Evolutionary conservation across 2,113 vertebrate genomes (phyloP), one percentile per base, ranked within the genome.

Genomic region (Grantiella picta): DNA sequence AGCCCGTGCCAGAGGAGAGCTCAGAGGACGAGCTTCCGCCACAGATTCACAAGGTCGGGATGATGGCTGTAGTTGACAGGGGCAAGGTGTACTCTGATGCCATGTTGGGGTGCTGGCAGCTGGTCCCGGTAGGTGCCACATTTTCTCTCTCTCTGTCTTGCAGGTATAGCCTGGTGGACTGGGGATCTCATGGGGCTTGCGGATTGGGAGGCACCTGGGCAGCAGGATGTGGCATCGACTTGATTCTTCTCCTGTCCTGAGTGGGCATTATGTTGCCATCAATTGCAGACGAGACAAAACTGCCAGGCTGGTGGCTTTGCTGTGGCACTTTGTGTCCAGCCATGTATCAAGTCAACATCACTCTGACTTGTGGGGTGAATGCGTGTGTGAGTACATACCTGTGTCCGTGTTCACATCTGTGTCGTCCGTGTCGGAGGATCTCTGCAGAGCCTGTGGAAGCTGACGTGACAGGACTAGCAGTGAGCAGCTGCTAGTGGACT

Each of bases 1-100:
- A 98, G 79, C 97, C 99, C 0, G 98, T 99, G 64, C 99, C 99
- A 7, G 99, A 99, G 97, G 99, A 99, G 97, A 98, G 98, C 77
- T 99, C 98, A 0, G 99, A 99, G 82, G 99, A 99, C 5, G 99
- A 99, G 88, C 97, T 99, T 82, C 99, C 99, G 12, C 99, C 99
- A 15, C 98, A 99, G 89, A 98, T 99, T 86, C 99, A 99, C 94
- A 99, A 99, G 98, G 99, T 99, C 91, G 91, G 86, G 38, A n/a
- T 35, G 44, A 60, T 65, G n/a, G 65, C 83, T 86, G 57, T 64
- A 49, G 65, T 36, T 35, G 50, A 70, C 31, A 85, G 23, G 18
- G 27, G 12, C 52, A 59, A 18, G 2, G 0, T 53, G 47, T 83
- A 28, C 49, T 40, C 19, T 3, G 28, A 17, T 56, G 36, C 28